Evolutionary conservation across 2,797 vertebrate species (phyloP).

Genomic region (Mus spretus): DNA sequence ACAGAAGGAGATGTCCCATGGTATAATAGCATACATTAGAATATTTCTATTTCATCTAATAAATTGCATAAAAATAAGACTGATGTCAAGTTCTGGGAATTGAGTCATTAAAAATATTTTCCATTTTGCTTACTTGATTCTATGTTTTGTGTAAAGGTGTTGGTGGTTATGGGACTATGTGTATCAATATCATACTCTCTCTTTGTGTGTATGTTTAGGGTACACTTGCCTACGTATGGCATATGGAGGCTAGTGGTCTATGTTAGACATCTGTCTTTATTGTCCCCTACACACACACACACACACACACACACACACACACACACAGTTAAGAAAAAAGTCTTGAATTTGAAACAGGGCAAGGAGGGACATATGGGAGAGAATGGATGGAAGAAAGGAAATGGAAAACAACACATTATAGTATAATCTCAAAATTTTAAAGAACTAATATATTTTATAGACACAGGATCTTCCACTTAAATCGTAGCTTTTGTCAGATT

Average conservation of each 20-base stretch:
- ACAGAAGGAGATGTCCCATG: background rate
- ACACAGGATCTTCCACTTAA: background rate
- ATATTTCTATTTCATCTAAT: background rate
- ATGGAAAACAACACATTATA: background rate
- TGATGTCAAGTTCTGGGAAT: background rate
- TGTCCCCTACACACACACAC: background rate
- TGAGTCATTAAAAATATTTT: background rate
- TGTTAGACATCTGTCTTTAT: background rate
- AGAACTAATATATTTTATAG: background rate
- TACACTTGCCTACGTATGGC: background rate
- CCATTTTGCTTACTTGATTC: background rate
- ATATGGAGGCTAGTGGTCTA: background rate
- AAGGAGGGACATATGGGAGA: background rate
- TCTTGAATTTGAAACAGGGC: background rate
- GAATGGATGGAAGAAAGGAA: background rate
- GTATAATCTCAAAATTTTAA: background rate
- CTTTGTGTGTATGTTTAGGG: background rate
- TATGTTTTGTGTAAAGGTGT: background rate
- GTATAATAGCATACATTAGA: background rate
- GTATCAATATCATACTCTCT: background rate
- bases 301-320: background rate
- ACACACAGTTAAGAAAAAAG: background rate
- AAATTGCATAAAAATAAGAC: background rate
- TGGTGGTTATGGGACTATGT: background rate
- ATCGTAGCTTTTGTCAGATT: background rate